phyloP scores from a whole-genome alignment of 1,140 invertebrate species.

The Drosophila trapezifrons region DNA sequence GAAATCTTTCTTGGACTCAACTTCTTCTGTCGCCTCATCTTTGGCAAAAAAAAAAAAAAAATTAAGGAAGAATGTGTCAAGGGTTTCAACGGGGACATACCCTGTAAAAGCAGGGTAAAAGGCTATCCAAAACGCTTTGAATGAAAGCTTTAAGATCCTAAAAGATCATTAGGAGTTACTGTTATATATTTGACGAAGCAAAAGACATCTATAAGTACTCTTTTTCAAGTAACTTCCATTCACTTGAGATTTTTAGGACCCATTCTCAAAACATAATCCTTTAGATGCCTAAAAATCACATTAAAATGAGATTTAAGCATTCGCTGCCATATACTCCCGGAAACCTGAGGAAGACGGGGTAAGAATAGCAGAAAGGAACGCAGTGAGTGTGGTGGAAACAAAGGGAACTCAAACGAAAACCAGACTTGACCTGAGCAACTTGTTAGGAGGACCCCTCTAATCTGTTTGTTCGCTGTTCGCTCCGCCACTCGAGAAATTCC shows the following conservation, averaged over 20 bases:
- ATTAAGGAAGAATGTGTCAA: not conserved
- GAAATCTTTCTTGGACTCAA: conserved; percentile 28
- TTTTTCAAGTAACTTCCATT: no score
- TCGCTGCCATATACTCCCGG: not conserved
- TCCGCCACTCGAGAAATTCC: conserved; percentile 36
- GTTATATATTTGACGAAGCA: not conserved
- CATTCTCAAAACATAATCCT: not conserved
- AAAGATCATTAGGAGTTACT: no score
- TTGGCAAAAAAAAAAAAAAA: not conserved
- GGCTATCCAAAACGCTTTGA: no score
- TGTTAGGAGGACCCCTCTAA: conserved; percentile 28
- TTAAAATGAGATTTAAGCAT: not conserved
- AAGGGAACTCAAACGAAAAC: conserved; percentile 44
- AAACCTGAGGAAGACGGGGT: conserved; percentile 3
- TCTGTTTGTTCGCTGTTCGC: conserved; percentile 28
- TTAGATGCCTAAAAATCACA: not conserved
- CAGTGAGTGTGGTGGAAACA: conserved; percentile 17
- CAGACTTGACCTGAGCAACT: conserved; percentile 44
- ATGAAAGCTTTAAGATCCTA: no score
- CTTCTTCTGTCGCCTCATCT: conserved; percentile 14
- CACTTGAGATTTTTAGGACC: not conserved
- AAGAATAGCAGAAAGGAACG: conserved; percentile 20
- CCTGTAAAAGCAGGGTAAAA: no score
- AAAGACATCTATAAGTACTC: not conserved
- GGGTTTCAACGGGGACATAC: not conserved